Evolutionary conservation across 2,113 vertebrate genomes (phyloP).

Genomic region (Chionomys nivalis): DNA sequence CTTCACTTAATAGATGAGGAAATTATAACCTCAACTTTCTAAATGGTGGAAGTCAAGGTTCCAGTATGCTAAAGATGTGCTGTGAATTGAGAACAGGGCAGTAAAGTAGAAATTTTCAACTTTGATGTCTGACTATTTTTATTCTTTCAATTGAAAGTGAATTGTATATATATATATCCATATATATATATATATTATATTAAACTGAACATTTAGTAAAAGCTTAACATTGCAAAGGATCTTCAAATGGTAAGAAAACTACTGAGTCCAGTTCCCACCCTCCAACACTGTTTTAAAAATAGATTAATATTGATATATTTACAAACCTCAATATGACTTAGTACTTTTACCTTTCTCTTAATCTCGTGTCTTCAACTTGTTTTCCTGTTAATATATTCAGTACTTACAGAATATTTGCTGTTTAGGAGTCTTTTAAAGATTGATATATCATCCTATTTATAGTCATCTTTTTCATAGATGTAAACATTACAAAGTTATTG

Average conservation of each 20-base stretch:
- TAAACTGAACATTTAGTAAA: neutral
- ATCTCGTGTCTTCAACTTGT: conserved; percentile 36
- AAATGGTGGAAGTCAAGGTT: neutral
- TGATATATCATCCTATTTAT: conserved; percentile 15
- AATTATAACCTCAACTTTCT: conserved; percentile 25
- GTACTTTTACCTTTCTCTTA: conserved; percentile 16
- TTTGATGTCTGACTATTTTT: conserved; percentile 31
- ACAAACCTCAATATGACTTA: conserved; percentile 35
- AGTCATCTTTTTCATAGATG: conserved; percentile 20
- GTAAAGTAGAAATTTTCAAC: neutral
- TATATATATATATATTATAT: no score
- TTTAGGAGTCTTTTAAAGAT: conserved; percentile 24
- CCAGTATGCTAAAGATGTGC: neutral
- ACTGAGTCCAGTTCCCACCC: neutral
- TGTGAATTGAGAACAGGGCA: neutral
- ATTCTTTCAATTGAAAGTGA: conserved; percentile 37
- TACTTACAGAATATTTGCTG: conserved; percentile 21
- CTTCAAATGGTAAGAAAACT: neutral
- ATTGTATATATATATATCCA: neutral
- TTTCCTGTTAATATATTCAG: conserved; percentile 11
- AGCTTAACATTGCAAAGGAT: neutral
- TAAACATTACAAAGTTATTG: conserved; percentile 23
- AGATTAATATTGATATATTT: conserved; percentile 30
- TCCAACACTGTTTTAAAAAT: neutral
- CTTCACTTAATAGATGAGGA: conserved; percentile 45